Base-by-base conservation (phyloP, 1,140 invertebrate genomes). In the Neodiprion virginianus region DNA sequence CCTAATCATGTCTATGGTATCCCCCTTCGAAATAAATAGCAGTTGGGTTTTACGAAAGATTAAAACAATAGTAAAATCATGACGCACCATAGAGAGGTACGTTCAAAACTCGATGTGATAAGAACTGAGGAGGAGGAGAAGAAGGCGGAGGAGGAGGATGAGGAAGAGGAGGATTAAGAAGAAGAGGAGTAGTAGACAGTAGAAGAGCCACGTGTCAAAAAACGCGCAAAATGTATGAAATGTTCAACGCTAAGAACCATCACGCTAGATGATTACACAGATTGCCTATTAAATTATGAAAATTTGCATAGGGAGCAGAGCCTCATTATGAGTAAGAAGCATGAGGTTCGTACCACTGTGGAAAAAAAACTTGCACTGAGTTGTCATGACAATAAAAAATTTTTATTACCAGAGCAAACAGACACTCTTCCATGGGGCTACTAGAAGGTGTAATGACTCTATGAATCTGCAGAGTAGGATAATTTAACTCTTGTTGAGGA, bases 21-120 rank as follows among this genome's bases (percentile, higher is more conserved):
- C 14, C 40, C 70, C 4, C 48, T 17, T 17, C 17, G 0, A 17
- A 17, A 17, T 17, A 17, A 17, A 17, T 17, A 17, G 17, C 17
- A 17, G 49, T 10, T 47, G n/a, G 69, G 4, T 69, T 69, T 50
- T 61, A 53, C 61, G 53, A 74, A 48, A 48, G 14, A 72, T 40
- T 9, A 28, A 14, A 9, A 72, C 11, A 47, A 78, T 65, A 78
- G 77, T 48, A 72, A 73, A 71, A 77, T 82, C n/a, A 78, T 84
- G 68, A 75, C 61, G 10, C 72, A 82, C 72, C 83, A 82, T 77
- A 70, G 81, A 67, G 79, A 77, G 8, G 72, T 84, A 70, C 77
- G 82, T 73, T 76, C 85, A 17, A 90, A 90, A 82, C 83, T 88
- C 77, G 89, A 89, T 79, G 75, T 80, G 14, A 77, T 80, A 40